A percentile compares a stretch with the other conserved stretches of the same genome.
phyloP scores from a whole-genome alignment of 2,888 invertebrate genomes.

The Phengaris alcon region DNA sequence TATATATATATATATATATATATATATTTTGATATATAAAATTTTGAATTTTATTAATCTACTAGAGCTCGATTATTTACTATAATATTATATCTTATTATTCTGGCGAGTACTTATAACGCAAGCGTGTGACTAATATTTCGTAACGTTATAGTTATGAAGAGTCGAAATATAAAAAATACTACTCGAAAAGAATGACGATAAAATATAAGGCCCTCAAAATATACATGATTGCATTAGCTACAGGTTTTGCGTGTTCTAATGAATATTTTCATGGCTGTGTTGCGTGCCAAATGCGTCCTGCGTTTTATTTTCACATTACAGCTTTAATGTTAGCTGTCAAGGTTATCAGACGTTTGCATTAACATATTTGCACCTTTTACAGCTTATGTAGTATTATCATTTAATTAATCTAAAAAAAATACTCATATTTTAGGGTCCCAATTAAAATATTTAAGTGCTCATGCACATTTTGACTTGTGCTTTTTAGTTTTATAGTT shows the following conservation, averaged over 20 bases:
- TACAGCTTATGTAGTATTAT: conserved; percentile 34
- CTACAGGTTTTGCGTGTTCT: conserved; percentile 28
- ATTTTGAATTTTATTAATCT: too few species aligned
- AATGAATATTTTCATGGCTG: conserved; percentile 23
- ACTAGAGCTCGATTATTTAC: too few species aligned
- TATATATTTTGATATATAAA: too few species aligned
- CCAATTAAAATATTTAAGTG: conserved; percentile 10
- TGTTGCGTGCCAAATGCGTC: conserved; percentile 31
- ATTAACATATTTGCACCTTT: conserved; percentile 39
- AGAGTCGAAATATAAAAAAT: neutral
- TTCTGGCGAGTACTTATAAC: too few species aligned
- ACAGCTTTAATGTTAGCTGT: conserved; percentile 25
- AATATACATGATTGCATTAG: conserved; percentile 14
- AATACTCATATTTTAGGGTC: conserved; percentile 8
- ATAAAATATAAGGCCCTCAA: neutral
- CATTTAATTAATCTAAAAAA: conserved; percentile 12
- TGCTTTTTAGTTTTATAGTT: neutral
- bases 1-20: too few species aligned
- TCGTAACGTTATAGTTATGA: neutral
- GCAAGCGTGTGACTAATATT: neutral
- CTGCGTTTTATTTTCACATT: conserved; percentile 27
- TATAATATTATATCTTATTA: too few species aligned
- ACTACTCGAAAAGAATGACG: conserved; percentile 1
- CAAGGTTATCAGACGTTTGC: conserved; percentile 28
- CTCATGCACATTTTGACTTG: neutral